A percentile compares a stretch with the other conserved stretches of the same genome.
Conservation (phyloP, 2,113 vertebrate species). For the Anhinga rufa region DNA sequence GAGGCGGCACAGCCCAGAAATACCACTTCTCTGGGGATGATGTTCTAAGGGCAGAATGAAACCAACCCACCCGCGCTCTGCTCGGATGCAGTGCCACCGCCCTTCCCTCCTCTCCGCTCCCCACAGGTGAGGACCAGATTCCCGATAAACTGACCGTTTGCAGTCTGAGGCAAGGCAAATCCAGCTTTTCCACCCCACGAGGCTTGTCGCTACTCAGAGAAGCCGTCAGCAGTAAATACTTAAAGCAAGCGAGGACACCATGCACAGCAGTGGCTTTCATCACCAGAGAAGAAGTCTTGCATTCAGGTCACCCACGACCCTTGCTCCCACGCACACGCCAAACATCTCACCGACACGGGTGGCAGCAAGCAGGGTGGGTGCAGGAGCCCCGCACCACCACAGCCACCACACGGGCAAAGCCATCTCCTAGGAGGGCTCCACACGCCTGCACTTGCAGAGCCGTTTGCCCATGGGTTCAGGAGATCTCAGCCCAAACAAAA, state of each 20-base stretch:
- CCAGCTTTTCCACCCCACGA: background rate
- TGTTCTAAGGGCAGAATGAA: background rate
- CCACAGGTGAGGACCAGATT: background rate
- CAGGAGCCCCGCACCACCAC: background rate
- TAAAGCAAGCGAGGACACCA: background rate
- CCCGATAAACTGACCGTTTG: background rate
- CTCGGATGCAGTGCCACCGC: background rate
- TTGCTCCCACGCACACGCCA: fast-evolving
- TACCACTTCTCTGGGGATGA: conserved; percentile 15
- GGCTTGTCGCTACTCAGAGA: background rate
- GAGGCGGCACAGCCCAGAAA: conserved; percentile 53
- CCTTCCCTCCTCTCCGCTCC: background rate
- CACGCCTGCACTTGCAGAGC: background rate
- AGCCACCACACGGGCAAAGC: background rate
- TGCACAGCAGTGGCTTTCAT: background rate
- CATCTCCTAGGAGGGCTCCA: background rate
- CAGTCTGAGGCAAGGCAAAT: background rate
- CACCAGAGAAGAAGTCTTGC: background rate
- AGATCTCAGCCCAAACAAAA: background rate
- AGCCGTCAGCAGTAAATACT: background rate
- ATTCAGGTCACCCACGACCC: background rate
- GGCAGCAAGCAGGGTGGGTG: background rate
- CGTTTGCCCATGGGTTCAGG: background rate
- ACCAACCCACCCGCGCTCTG: background rate
- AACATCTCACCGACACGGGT: fast-evolving